phyloP scores from a whole-genome alignment of 2,888 invertebrate genomes.

The Ochlodes sylvanus region DNA sequence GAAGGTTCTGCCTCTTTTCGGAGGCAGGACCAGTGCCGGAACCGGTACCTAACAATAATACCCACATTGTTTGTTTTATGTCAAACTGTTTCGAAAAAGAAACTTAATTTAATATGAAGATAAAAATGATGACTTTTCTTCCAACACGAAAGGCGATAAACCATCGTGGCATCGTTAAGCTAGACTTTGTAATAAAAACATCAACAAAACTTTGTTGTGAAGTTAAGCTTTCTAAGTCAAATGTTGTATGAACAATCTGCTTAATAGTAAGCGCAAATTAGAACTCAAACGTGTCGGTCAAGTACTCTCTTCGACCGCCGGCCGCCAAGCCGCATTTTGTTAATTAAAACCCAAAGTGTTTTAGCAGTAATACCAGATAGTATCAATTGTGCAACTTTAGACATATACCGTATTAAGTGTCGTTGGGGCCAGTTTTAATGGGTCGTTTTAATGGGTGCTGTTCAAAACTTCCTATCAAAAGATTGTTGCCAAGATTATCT shows the following conservation, averaged over 20 bases:
- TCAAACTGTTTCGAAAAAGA: too few relatives aligned
- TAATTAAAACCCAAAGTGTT: conserved; percentile 69
- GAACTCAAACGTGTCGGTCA: conserved; percentile 66
- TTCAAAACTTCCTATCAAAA: conserved; percentile 15
- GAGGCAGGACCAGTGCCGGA: too few relatives aligned
- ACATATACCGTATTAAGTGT: conserved; percentile 28
- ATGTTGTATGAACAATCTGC: conserved; percentile 68
- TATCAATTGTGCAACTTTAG: conserved; percentile 31
- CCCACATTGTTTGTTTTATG: too few relatives aligned
- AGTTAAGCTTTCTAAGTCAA: too few relatives aligned
- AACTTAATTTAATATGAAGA: conserved; percentile 11
- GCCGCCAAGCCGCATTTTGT: conserved; percentile 61
- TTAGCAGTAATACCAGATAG: conserved; percentile 53
- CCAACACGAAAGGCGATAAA: too few relatives aligned
- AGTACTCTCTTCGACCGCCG: conserved; percentile 57
- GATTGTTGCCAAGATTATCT: conserved; percentile 8
- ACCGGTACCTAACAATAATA: too few relatives aligned
- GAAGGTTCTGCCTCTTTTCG: too few relatives aligned
- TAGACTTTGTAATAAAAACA: conserved; percentile 39
- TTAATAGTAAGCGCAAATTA: conserved; percentile 61
- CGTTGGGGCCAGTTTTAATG: conserved; percentile 15
- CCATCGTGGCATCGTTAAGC: conserved; percentile 55
- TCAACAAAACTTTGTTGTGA: too few relatives aligned
- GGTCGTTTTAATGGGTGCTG: neutral
- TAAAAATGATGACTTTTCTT: conserved; percentile 58